Percentiles rank a stretch among this genome's conserved stretches.
Conservation (phyloP, 2,888 invertebrate genomes). For the Agrochola macilenta region DNA sequence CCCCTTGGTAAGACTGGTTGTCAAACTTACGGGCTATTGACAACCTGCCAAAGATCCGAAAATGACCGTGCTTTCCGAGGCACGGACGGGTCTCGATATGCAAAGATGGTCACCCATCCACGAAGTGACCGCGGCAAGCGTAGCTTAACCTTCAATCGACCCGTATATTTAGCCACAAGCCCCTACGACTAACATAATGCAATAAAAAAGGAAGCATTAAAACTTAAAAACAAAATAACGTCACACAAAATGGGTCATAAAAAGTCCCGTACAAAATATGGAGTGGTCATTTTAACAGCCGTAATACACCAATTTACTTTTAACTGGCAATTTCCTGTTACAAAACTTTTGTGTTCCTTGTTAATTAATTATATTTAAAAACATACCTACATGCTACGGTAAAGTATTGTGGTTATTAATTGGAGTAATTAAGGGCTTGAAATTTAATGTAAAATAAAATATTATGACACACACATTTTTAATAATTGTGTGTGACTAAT, state of each 20-base stretch:
- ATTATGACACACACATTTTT: neutral
- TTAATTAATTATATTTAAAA: conserved; percentile 36
- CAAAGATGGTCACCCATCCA: no score
- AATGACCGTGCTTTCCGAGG: no score
- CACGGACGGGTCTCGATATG: no score
- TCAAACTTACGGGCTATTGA: no score
- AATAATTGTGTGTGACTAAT: neutral
- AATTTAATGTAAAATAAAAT: neutral
- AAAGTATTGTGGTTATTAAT: conserved; percentile 14
- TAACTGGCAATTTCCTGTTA: conserved; percentile 53
- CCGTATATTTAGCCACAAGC: no score
- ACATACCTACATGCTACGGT: conserved; percentile 2
- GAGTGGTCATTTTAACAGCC: conserved; percentile 24
- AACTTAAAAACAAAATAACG: conserved; percentile 4
- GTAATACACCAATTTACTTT: conserved; percentile 39
- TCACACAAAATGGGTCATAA: conserved; percentile 18
- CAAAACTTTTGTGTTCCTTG: conserved; percentile 14
- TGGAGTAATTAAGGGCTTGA: conserved; percentile 2
- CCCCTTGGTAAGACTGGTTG: no score
- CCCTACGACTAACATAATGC: neutral
- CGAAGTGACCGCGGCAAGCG: no score
- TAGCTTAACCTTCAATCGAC: no score
- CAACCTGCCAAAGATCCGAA: no score
- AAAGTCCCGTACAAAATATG: conserved; percentile 11
- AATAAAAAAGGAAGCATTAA: conserved; percentile 12